Conservation (phyloP, 2,888 invertebrate species). For the Ceramica pisi region DNA sequence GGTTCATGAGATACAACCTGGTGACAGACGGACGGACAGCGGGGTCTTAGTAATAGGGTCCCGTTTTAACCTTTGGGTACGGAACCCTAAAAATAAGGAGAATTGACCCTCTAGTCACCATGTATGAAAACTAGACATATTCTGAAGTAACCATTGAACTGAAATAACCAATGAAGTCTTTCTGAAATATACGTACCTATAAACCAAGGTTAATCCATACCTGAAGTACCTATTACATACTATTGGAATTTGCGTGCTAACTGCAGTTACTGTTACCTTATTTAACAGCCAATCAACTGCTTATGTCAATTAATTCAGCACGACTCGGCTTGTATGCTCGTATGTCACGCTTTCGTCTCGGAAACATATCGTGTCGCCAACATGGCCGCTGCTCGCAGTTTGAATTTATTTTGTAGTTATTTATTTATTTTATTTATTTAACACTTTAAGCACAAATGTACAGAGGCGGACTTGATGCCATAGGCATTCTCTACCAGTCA, state of each 20-base stretch:
- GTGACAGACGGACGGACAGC: too few relatives aligned
- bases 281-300: constrained; percentile 36
- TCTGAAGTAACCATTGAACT: not conserved
- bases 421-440: too few relatives aligned
- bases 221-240: constrained; percentile 1
- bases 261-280: constrained; percentile 24
- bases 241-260: constrained; percentile 26
- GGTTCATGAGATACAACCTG: too few relatives aligned
- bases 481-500: too few relatives aligned
- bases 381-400: constrained; percentile 34
- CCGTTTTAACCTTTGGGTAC: too few relatives aligned
- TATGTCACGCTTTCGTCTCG: constrained; percentile 61
- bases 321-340: constrained; percentile 55
- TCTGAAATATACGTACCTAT: not conserved
- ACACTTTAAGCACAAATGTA: too few relatives aligned
- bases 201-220: constrained; percentile 16
- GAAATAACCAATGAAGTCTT: not conserved
- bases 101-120: too few relatives aligned
- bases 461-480: too few relatives aligned
- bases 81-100: too few relatives aligned
- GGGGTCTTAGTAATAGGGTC: too few relatives aligned
- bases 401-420: not conserved
- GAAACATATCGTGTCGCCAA: constrained; percentile 42
- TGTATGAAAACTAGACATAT: too few relatives aligned
- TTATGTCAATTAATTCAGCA: constrained; percentile 61